A percentile compares a stretch with the other conserved stretches of the same genome.
phyloP scores from a whole-genome alignment of 2,113 vertebrate species.

The Gopherus evgoodei region DNA sequence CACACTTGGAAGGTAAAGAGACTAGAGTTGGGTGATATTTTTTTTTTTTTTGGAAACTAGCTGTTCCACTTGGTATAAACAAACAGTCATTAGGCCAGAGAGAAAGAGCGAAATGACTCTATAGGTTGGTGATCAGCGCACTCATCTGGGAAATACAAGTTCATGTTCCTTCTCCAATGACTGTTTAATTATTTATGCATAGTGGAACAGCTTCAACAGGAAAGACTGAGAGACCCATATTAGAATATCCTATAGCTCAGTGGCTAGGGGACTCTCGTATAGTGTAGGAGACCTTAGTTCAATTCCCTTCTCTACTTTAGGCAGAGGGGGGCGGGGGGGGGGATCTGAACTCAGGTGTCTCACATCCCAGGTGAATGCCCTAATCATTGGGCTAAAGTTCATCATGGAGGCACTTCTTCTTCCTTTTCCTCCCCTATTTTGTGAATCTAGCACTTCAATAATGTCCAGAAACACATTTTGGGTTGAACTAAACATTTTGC shows the following conservation, averaged over 20 bases:
- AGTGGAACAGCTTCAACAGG: background rate
- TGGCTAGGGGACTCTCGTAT: background rate
- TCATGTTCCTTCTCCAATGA: background rate
- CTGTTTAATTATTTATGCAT: background rate
- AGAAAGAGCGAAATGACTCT: background rate
- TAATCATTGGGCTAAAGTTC: background rate
- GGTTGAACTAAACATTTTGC: background rate
- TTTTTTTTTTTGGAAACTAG: background rate
- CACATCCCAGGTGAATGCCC: background rate
- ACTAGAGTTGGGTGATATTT: background rate
- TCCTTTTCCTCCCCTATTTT: background rate
- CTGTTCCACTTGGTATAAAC: background rate
- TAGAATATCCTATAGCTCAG: background rate
- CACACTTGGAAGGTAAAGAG: background rate
- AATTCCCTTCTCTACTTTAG: background rate
- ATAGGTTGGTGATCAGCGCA: background rate
- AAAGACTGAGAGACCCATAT: background rate
- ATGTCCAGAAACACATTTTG: background rate
- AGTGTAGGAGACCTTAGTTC: background rate
- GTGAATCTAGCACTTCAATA: background rate
- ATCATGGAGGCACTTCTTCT: background rate
- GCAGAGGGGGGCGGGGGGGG: too few relatives aligned
- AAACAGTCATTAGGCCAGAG: background rate
- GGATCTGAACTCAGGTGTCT: background rate
- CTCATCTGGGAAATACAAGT: background rate